A percentile compares a stretch with the other conserved stretches of the same genome.
Evolutionary conservation across 2,113 vertebrate species (phyloP).

Genomic region (Trinectes maculatus): DNA sequence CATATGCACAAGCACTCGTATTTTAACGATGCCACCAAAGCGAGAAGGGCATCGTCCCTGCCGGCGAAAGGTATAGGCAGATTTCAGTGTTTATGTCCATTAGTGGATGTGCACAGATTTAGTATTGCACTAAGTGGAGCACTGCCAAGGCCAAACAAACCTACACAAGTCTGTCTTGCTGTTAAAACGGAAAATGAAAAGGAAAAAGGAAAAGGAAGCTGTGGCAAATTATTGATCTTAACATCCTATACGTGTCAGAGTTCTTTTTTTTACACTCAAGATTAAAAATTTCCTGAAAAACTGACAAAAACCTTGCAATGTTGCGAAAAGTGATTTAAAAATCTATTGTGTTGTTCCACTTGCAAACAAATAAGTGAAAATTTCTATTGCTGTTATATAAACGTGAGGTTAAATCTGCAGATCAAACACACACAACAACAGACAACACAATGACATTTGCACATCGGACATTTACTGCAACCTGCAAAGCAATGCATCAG

Average conservation of each 20-base stretch:
- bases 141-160: not conserved
- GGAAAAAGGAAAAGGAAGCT: not conserved
- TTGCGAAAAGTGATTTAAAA: no score
- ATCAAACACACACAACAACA: not conserved
- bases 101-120: not conserved
- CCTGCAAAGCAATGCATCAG: not conserved
- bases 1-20: not conserved
- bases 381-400: no score
- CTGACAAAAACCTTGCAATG: no score
- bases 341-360: no score
- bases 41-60: not conserved
- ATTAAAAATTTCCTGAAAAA: no score
- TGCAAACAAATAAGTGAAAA: no score
- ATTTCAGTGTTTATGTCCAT: not conserved
- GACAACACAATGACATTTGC: not conserved
- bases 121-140: not conserved
- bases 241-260: no score
- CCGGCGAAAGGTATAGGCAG: not conserved
- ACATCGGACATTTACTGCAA: not conserved
- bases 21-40: not conserved
- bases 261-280: no score
- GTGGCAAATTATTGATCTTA: no score
- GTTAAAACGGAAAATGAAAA: no score
- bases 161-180: not conserved
- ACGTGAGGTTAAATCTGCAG: no score